Evolutionary conservation across 2,888 invertebrate genomes (phyloP).

Genomic region (Calliphora vomitoria): DNA sequence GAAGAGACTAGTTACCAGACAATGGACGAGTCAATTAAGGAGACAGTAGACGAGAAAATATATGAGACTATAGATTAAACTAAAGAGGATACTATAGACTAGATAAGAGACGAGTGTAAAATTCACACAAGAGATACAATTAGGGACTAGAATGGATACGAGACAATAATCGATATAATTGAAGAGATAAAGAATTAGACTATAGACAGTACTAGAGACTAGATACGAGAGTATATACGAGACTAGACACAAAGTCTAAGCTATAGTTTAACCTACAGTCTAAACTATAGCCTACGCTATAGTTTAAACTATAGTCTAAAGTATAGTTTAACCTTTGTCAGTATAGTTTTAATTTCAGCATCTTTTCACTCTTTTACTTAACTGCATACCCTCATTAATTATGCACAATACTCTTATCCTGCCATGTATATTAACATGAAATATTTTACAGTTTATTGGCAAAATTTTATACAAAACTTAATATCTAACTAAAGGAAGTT

Average conservation of each 20-base stretch:
- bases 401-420: background rate
- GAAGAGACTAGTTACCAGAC: too few species aligned
- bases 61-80: background rate
- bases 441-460: background rate
- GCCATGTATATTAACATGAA: background rate
- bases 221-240: background rate
- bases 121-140: too few species aligned
- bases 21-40: too few species aligned
- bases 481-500: background rate
- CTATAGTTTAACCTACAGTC: too few species aligned
- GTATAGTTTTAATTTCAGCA: too few species aligned
- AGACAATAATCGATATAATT: too few species aligned
- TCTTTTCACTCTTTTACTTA: background rate
- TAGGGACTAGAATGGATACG: too few species aligned
- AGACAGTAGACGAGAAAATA: background rate
- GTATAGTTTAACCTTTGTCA: too few species aligned
- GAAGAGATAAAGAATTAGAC: background rate
- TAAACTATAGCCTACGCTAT: too few species aligned
- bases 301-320: too few species aligned
- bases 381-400: background rate
- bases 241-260: too few species aligned
- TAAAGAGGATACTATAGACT: background rate
- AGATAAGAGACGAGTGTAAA: background rate
- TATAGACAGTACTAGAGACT: background rate
- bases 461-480: background rate